Percentiles rank a stretch among this genome's conserved stretches.
Evolutionary conservation across 2,888 invertebrate genomes (phyloP).

Genomic region (Idaea aversata): DNA sequence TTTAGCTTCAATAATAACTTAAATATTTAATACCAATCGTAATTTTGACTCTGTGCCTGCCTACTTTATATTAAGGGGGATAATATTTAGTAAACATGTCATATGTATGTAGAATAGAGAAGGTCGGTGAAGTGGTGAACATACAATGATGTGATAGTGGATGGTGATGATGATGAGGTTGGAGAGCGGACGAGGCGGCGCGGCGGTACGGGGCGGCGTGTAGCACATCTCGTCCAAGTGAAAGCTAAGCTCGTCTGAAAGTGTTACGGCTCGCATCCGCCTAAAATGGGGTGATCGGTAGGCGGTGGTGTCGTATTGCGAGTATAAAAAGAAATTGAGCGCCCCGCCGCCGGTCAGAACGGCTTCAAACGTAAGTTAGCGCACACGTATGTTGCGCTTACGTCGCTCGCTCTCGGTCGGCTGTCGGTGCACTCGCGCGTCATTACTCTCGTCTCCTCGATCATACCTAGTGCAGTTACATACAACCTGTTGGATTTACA

Average conservation of each 20-base stretch:
- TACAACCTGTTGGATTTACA: conserved; percentile 59
- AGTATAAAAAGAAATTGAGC: conserved; percentile 87
- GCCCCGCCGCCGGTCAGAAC: conserved; percentile 93
- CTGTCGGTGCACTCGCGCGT: conserved; percentile 60
- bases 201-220: conserved; percentile 25
- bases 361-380: conserved; percentile 97
- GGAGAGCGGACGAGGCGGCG: conserved; percentile 33
- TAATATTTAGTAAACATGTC: conserved; percentile 4
- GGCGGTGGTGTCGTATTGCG: conserved; percentile 87
- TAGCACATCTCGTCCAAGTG: conserved; percentile 54
- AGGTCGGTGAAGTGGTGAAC: background rate
- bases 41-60: conserved; percentile 6
- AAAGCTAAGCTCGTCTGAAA: conserved; percentile 77
- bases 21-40: conserved; percentile 5
- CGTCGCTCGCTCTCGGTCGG: conserved; percentile 44
- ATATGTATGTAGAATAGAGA: too few species aligned
- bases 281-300: conserved; percentile 78
- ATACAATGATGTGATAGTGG: background rate
- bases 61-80: background rate
- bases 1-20: background rate
- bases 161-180: conserved; percentile 9
- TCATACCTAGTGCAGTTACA: conserved; percentile 47
- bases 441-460: conserved; percentile 27
- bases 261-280: conserved; percentile 72
- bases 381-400: conserved; percentile 57